phyloP scores from a whole-genome alignment of 2,888 invertebrate species.

The Calliphora vomitoria region DNA sequence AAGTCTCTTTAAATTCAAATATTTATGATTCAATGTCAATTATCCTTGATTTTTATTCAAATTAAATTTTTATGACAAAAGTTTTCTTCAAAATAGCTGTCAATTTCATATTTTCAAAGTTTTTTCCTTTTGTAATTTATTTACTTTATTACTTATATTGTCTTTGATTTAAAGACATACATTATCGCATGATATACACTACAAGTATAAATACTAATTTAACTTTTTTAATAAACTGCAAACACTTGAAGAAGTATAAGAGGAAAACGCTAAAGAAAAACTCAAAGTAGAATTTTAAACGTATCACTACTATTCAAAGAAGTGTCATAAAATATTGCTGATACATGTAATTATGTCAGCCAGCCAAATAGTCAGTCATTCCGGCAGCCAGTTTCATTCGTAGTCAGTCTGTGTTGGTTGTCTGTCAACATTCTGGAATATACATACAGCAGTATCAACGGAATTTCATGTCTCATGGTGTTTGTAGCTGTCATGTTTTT shows the following conservation, averaged over 20 bases:
- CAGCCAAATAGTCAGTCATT: not conserved
- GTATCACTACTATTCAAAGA: slow-evolving; percentile 7
- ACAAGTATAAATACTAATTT: not conserved
- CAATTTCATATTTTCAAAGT: not conserved
- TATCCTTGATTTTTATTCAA: too few relatives aligned
- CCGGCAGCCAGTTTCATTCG: not conserved
- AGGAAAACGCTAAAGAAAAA: not conserved
- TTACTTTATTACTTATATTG: not conserved
- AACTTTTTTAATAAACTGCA: slow-evolving; percentile 21
- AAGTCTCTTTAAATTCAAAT: too few relatives aligned
- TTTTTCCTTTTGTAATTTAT: not conserved
- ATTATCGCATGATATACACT: not conserved
- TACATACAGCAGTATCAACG: not conserved
- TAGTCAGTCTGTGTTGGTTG: not conserved
- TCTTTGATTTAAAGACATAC: not conserved
- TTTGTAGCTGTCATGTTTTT: slow-evolving; percentile 6
- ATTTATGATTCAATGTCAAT: too few relatives aligned
- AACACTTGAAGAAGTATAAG: not conserved
- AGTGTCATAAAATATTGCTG: slow-evolving; percentile 28
- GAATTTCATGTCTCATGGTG: slow-evolving; percentile 29
- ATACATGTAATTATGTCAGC: slow-evolving; percentile 41
- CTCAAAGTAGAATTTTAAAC: not conserved
- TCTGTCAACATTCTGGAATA: not conserved
- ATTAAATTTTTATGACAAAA: not conserved
- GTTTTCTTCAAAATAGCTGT: not conserved